Percentiles rank a stretch among this genome's conserved stretches.
Conservation (phyloP, 1,140 invertebrate genomes). For the Bombus huntii region DNA sequence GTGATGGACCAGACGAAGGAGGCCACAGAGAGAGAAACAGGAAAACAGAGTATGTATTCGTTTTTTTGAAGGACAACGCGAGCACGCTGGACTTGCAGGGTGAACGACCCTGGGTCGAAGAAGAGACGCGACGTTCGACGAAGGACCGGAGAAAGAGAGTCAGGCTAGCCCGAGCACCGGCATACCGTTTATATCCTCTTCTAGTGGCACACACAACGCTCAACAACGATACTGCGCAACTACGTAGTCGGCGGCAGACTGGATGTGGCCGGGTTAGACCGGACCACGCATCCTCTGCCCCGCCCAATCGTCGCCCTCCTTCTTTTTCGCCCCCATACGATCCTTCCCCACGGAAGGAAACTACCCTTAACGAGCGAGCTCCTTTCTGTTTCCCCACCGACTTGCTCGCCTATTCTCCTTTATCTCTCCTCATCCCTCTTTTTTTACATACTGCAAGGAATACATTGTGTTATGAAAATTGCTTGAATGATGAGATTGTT, state of each 20-base stretch:
- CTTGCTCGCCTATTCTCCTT: neutral
- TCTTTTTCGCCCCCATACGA: constrained; percentile 1
- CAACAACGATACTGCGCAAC: constrained; percentile 10
- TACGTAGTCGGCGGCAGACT: constrained; percentile 68
- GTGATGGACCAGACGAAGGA: neutral
- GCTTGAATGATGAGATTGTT: too few species aligned
- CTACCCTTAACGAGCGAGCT: constrained; percentile 23
- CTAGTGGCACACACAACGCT: neutral
- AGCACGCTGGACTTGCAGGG: constrained; percentile 12
- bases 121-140: neutral
- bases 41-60: neutral
- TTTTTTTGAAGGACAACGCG: constrained; percentile 15
- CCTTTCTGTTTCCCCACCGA: neutral
- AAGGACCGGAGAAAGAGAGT: constrained; percentile 12
- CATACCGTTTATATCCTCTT: constrained; percentile 28
- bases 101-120: constrained; percentile 25
- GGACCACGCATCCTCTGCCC: constrained; percentile 47
- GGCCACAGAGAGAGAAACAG: neutral
- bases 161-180: constrained; percentile 19
- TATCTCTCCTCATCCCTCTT: neutral
- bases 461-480: neutral
- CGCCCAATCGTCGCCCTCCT: constrained; percentile 37
- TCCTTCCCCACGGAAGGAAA: constrained; percentile 11
- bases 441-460: neutral
- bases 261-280: constrained; percentile 59